Conservation (phyloP, 2,888 invertebrate genomes). For the Nasonia oneida region DNA sequence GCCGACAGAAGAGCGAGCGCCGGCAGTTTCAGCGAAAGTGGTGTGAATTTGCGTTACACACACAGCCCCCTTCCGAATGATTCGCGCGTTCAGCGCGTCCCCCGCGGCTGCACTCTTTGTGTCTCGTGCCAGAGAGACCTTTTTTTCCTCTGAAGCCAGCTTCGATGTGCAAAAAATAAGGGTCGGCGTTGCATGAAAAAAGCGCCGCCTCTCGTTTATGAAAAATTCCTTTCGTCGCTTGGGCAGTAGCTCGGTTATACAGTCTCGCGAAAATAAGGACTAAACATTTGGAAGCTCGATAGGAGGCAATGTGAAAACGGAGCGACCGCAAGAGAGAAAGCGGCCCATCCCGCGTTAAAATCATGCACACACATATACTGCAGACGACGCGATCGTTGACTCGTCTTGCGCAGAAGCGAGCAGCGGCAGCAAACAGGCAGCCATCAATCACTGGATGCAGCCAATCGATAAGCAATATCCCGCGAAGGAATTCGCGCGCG, state of each 20-base stretch:
- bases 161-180: constrained; percentile 1
- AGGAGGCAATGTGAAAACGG: not conserved
- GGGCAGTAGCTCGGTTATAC: not conserved
- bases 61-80: not conserved
- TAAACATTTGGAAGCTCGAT: too few relatives aligned
- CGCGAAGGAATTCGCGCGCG: not conserved
- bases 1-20: not conserved
- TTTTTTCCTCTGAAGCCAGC: not conserved
- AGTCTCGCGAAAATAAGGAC: too few relatives aligned
- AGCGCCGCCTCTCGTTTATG: not conserved
- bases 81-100: not conserved
- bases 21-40: constrained; percentile 4
- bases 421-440: not conserved
- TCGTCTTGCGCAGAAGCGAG: not conserved
- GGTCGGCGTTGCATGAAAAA: not conserved
- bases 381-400: not conserved
- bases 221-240: not conserved
- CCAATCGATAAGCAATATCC: constrained; percentile 59
- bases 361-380: not conserved
- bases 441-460: constrained; percentile 46
- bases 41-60: constrained; percentile 17
- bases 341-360: not conserved
- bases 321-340: not conserved
- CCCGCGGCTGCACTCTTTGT: constrained; percentile 1
- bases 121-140: not conserved